Conservation (phyloP, 2,888 invertebrate species). For the Amphipyra berbera region DNA sequence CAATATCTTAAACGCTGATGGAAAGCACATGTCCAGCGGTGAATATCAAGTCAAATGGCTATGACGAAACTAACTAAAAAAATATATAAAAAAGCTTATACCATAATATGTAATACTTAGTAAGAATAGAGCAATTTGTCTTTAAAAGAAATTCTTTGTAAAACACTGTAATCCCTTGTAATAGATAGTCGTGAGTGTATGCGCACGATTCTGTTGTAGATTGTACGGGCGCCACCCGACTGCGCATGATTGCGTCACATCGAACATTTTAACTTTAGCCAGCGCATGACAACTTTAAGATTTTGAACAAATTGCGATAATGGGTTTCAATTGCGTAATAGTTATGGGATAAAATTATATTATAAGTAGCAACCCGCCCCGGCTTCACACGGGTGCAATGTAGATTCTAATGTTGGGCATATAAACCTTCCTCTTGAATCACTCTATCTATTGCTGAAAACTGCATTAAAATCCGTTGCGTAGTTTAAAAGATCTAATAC, state of each 20-base stretch:
- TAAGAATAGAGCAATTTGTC: constrained; percentile 11
- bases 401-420: too few relatives aligned
- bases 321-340: not conserved
- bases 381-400: too few relatives aligned
- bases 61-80: too few relatives aligned
- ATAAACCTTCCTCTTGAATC: too few relatives aligned
- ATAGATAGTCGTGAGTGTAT: constrained; percentile 45
- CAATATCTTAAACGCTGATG: too few relatives aligned
- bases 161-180: constrained; percentile 30
- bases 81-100: not conserved
- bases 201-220: constrained; percentile 42
- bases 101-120: too few relatives aligned
- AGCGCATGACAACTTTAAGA: constrained; percentile 21
- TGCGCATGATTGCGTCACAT: constrained; percentile 28
- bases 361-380: not conserved
- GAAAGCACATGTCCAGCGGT: too few relatives aligned
- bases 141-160: constrained; percentile 18
- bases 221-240: constrained; percentile 16
- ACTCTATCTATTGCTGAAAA: too few relatives aligned
- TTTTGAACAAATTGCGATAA: constrained; percentile 28
- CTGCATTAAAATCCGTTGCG: too few relatives aligned
- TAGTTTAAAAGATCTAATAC: too few relatives aligned
- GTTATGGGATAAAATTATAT: not conserved
- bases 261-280: constrained; percentile 21
- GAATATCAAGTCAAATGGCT: too few relatives aligned